Evolutionary conservation across 2,113 vertebrate species (phyloP).

Genomic region (Ibidorhyncha struthersii): DNA sequence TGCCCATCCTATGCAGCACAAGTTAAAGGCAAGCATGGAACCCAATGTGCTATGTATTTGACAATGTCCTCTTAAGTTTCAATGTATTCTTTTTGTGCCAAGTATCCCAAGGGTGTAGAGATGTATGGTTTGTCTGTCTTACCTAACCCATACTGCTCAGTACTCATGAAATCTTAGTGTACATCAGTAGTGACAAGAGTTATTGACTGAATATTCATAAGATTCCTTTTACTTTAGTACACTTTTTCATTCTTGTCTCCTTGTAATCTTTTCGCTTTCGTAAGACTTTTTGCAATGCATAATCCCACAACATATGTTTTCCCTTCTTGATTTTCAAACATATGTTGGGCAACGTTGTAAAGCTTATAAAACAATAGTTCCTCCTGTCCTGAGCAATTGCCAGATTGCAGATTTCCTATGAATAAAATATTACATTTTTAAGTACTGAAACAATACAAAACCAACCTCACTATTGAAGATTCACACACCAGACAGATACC

Average conservation of each 20-base stretch:
- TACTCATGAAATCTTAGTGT: not conserved
- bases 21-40: not conserved
- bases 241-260: not conserved
- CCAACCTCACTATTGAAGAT: not conserved
- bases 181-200: not conserved
- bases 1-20: not conserved
- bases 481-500: not conserved
- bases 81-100: not conserved
- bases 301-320: not conserved
- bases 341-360: not conserved
- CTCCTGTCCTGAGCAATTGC: not conserved
- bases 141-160: not conserved
- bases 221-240: not conserved
- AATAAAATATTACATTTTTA: conserved; percentile 37
- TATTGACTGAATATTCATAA: conserved; percentile 15
- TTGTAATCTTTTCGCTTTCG: not conserved
- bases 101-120: not conserved
- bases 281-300: not conserved
- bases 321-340: conserved; percentile 18
- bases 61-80: conserved; percentile 5
- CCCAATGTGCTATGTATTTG: not conserved
- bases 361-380: not conserved
- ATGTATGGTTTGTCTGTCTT: not conserved
- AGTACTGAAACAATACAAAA: not conserved
- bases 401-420: not conserved